Conservation (phyloP, 2,888 invertebrate genomes). For the Pheosia gnoma region DNA sequence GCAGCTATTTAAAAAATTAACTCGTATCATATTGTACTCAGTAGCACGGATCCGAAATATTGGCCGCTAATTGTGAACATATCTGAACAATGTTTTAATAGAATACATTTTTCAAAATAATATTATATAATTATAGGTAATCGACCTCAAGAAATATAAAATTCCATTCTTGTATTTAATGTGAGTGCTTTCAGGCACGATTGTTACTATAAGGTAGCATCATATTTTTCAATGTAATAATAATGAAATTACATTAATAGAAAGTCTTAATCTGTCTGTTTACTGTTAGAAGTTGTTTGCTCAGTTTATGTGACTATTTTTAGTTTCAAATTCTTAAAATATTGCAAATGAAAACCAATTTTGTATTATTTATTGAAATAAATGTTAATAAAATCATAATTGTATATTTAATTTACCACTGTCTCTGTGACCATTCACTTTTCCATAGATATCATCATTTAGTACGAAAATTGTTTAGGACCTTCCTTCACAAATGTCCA, state of each 20-base stretch:
- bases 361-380: constrained; percentile 83
- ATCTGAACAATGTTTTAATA: constrained; percentile 17
- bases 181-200: constrained; percentile 39
- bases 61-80: constrained; percentile 6
- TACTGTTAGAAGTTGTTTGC: constrained; percentile 67
- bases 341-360: constrained; percentile 75
- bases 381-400: constrained; percentile 81
- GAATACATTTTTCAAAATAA: constrained; percentile 28
- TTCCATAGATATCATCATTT: too few species aligned
- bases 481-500: too few species aligned
- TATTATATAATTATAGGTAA: constrained; percentile 40
- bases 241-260: constrained; percentile 50
- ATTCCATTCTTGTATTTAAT: constrained; percentile 70
- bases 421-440: not conserved
- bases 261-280: constrained; percentile 50
- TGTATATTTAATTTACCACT: constrained; percentile 36
- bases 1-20: not conserved
- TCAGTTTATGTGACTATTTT: constrained; percentile 71
- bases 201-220: constrained; percentile 63
- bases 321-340: constrained; percentile 70
- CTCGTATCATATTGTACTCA: not conserved
- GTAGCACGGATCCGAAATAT: not conserved
- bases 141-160: constrained; percentile 47
- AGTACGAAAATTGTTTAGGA: too few species aligned
- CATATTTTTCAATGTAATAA: constrained; percentile 70